These are phyloP conservation scores for Macrotrachela quadricornifera DNA, from an alignment of 1,140 invertebrate genomes.

Conservation along the genomic window DNA sequence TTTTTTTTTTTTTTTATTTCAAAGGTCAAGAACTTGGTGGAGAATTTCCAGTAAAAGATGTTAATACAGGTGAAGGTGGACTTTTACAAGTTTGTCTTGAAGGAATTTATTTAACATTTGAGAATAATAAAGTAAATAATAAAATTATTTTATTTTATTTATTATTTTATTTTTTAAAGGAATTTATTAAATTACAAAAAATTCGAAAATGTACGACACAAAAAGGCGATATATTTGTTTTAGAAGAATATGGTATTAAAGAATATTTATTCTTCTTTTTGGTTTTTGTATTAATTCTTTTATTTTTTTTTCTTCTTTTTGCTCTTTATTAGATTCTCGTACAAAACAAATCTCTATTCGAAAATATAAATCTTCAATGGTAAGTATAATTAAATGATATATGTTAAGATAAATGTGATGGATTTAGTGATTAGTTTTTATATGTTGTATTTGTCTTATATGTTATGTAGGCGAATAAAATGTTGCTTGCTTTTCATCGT, in stretches of 20 bases:
- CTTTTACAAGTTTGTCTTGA: constrained; percentile 96
- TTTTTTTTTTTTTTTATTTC: not conserved
- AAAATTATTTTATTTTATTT: no score
- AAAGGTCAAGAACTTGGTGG: constrained; percentile 59
- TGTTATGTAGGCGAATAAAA: constrained; percentile 33
- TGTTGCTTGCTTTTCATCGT: constrained; percentile 40
- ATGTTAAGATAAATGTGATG: no score
- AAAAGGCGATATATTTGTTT: constrained; percentile 91
- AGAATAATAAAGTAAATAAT: not conserved
- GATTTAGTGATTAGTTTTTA: no score
- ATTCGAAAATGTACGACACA: constrained; percentile 98
- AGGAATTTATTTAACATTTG: constrained; percentile 87
- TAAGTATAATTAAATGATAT: constrained; percentile 36
- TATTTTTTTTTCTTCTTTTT: not conserved
- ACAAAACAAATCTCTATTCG: constrained; percentile 79
- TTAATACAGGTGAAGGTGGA: constrained; percentile 81
- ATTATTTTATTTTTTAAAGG: not conserved
- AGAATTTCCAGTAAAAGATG: constrained; percentile 92
- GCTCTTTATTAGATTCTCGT: constrained; percentile 68
- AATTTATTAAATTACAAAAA: constrained; percentile 90
- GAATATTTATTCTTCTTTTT: not conserved
- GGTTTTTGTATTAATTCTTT: not conserved
- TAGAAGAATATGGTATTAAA: constrained; percentile 63
- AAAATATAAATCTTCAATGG: constrained; percentile 93
- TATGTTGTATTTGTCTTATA: not conserved